phyloP scores from a whole-genome alignment of 2,113 vertebrate genomes.

The Lutjanus erythropterus region DNA sequence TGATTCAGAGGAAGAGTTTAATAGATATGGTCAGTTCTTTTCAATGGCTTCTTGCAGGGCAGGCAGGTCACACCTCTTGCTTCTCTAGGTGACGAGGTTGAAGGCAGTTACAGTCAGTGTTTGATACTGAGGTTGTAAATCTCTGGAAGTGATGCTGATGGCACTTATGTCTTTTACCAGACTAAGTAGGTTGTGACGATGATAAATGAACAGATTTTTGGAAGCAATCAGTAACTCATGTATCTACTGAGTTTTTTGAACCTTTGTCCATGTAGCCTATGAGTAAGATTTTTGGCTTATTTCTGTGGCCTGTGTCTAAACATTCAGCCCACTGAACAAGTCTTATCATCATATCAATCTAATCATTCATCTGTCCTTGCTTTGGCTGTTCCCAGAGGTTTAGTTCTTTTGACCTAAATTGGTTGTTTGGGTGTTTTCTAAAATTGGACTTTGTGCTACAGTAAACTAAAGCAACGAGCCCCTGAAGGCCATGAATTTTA shows the following conservation, averaged over 20 bases:
- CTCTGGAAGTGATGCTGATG: neutral
- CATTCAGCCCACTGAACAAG: neutral
- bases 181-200: neutral
- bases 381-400: neutral
- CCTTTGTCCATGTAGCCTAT: neutral
- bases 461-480: too few relatives aligned
- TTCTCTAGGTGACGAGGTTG: neutral
- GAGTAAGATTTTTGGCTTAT: neutral
- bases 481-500: too few relatives aligned
- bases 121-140: conserved; percentile 19
- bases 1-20: neutral
- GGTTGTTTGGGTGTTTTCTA: neutral
- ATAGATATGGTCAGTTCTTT: neutral
- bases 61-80: neutral
- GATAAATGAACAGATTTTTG: neutral
- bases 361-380: neutral
- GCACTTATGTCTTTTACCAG: neutral
- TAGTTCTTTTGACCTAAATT: neutral
- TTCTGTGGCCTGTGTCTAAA: neutral
- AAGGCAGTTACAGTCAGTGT: neutral
- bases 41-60: neutral
- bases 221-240: neutral
- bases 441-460: neutral
- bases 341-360: neutral
- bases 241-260: neutral